Conservation (phyloP, 2,797 vertebrate species). For the Podarcis lilfordi region DNA sequence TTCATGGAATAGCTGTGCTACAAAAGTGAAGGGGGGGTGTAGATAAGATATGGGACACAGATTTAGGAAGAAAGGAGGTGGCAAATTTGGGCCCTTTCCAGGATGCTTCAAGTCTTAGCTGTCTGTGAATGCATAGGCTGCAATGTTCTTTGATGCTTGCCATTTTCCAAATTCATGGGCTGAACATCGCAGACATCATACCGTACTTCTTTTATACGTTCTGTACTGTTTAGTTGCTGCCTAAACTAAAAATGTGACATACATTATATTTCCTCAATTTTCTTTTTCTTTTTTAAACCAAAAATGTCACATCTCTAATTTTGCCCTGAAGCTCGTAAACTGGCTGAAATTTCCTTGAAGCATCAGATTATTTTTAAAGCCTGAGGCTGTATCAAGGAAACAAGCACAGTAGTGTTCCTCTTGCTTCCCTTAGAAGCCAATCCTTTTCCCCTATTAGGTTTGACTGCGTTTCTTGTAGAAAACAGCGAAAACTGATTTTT, state of each 20-base stretch:
- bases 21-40: neutral
- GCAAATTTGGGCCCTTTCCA: neutral
- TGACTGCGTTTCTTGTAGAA: constrained; percentile 1
- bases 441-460: neutral
- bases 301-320: neutral
- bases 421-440: neutral
- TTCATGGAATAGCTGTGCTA: neutral
- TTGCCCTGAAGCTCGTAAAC: neutral
- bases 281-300: neutral
- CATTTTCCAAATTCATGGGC: neutral
- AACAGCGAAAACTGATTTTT: neutral
- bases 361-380: neutral
- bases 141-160: neutral
- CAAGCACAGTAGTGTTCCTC: neutral
- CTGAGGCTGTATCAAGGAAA: neutral
- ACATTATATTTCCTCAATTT: no score
- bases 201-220: neutral
- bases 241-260: neutral
- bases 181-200: no score
- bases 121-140: neutral
- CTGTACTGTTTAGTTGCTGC: neutral
- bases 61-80: neutral
- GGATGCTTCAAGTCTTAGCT: neutral
- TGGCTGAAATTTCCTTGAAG: constrained; percentile 42
- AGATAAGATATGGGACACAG: neutral